Evolutionary conservation across 2,113 vertebrate species (phyloP), one percentile per base, ranked within the genome.

Genomic region (Pelusios castaneus): DNA sequence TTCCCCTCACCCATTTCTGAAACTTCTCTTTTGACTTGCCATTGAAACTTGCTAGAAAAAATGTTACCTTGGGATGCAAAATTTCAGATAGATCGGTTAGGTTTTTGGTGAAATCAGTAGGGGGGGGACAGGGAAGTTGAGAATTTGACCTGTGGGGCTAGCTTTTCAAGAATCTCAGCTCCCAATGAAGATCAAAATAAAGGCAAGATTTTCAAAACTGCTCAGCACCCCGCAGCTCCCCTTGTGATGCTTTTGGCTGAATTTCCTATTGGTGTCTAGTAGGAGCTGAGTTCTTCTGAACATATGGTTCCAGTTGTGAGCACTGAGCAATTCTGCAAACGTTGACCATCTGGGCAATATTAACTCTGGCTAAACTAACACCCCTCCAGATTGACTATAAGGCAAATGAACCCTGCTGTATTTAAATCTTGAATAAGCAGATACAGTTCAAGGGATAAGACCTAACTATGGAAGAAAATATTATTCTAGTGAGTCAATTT

Each of bases 401-500:
- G 70, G 25, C 76, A 93, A 95, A 95, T 76, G 1, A 89, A 91
- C 89, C 82, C 5, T 25, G 91, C 89, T 95, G 52, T 88, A 80
- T 84, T 56, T 93, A 95, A 97, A 96, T 83, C 75, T 85, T 82
- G 80, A 24, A 38, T 34, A 89, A 80, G 60, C 83, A 76, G 49
- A 70, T 85, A 77, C 88, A 96, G 94, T 96, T 92, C 19, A 88
- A 94, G 82, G 43, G 76, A 86, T 92, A 89, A 97, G 97, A 88
- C 79, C 87, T 96, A 96, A 95, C 92, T 96, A 70, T 87, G 91
- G 94, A 94, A 97, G 92, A 96, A 97, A 97, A 96, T 97, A 96
- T 97, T 98, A 95, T 97, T 97, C 91, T 93, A 97, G 88, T 25
- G 21, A 96, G 87, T 97, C 88, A 85, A 87, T 97, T 97, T 96